Percentiles rank a stretch among this genome's conserved stretches.
Conservation (phyloP, 2,888 invertebrate species). For the Dryococelus australis region DNA sequence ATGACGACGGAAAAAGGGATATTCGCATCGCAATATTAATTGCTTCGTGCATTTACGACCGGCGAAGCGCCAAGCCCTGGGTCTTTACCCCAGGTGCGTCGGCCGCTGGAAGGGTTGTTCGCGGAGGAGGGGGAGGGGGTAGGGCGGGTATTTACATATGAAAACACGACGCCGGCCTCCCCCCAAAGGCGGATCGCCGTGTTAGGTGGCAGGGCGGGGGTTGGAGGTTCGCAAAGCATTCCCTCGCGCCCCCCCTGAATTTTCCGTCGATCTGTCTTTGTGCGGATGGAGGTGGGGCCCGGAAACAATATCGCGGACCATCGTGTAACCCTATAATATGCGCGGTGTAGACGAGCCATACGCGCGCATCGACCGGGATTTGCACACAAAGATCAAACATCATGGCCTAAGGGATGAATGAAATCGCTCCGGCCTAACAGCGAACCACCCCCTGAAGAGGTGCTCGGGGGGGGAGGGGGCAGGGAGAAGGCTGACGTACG, state of each 20-base stretch:
- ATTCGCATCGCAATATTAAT: neutral
- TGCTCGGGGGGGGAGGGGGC: too few species aligned
- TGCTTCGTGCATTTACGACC: neutral
- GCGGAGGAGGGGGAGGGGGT: neutral
- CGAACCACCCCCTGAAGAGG: neutral
- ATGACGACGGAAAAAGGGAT: neutral
- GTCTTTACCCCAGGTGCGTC: neutral
- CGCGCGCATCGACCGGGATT: constrained; percentile 22
- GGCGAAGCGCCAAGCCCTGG: neutral
- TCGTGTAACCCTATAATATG: constrained; percentile 12
- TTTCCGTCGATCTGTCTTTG: constrained; percentile 28
- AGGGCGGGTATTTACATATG: constrained; percentile 31
- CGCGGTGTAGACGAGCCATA: neutral
- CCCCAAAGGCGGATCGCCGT: neutral
- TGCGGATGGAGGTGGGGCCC: neutral
- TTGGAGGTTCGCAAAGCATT: constrained; percentile 36
- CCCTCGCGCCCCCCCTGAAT: constrained; percentile 32
- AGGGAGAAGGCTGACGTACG: neutral
- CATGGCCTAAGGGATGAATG: constrained; percentile 25
- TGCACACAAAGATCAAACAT: constrained; percentile 25
- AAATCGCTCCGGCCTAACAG: neutral
- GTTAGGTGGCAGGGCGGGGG: neutral
- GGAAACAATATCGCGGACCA: constrained; percentile 24
- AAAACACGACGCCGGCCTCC: neutral
- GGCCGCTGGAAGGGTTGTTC: neutral